Percentiles rank a stretch among this genome's conserved stretches.
Evolutionary conservation across 2,113 vertebrate species (phyloP).

Genomic region (Paraplagusia blochii): DNA sequence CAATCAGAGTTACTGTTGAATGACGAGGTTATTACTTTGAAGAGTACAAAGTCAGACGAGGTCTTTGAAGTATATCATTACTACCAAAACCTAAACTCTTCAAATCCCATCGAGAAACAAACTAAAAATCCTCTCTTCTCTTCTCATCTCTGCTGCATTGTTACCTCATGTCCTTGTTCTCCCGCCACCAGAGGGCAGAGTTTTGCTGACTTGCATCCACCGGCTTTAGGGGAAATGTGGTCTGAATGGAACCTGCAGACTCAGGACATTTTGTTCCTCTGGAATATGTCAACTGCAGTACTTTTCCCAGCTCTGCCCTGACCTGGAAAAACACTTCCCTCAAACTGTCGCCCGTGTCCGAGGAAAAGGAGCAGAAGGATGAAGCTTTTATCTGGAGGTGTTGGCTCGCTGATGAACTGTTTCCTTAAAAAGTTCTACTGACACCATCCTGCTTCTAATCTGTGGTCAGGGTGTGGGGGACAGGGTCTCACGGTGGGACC

Average conservation of each 20-base stretch:
- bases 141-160: too few relatives aligned
- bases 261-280: constrained; percentile 65
- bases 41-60: too few relatives aligned
- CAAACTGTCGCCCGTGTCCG: constrained; percentile 17
- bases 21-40: too few relatives aligned
- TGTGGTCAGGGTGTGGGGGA: too few relatives aligned
- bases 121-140: too few relatives aligned
- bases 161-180: constrained; percentile 10
- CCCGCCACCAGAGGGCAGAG: constrained; percentile 31
- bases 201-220: constrained; percentile 64
- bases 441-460: too few relatives aligned
- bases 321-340: constrained; percentile 52
- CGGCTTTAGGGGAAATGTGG: constrained; percentile 57
- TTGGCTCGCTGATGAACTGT: constrained; percentile 55
- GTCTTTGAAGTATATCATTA: too few relatives aligned
- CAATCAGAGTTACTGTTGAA: too few relatives aligned
- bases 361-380: constrained; percentile 12
- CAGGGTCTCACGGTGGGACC: too few relatives aligned
- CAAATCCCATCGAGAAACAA: too few relatives aligned
- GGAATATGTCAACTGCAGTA: constrained; percentile 63
- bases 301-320: constrained; percentile 52
- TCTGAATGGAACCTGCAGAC: constrained; percentile 72
- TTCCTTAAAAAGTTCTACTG: constrained; percentile 12
- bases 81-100: too few relatives aligned
- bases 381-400: constrained; percentile 31